Conservation (phyloP, 2,797 vertebrate species). For the Danio aesculapii region DNA sequence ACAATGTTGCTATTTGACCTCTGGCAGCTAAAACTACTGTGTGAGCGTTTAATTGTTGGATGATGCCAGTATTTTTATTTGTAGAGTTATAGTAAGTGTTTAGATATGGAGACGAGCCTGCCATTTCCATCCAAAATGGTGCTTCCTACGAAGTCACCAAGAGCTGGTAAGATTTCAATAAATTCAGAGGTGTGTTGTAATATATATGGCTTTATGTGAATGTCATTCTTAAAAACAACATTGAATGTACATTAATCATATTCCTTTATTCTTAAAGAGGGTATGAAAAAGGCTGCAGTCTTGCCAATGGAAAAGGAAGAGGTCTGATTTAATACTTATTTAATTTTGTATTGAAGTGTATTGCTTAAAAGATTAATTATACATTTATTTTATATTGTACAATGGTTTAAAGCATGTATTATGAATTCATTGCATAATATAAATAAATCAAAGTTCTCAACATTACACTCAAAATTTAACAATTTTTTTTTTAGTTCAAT, state of each 20-base stretch:
- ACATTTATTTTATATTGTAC: background rate
- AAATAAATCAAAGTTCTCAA: constrained; percentile 32
- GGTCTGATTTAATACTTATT: constrained; percentile 55
- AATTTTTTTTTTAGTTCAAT: too few species aligned
- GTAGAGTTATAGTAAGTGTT: constrained; percentile 76
- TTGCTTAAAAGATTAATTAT: background rate
- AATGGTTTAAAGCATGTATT: background rate
- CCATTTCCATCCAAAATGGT: constrained; percentile 69
- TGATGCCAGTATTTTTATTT: constrained; percentile 31
- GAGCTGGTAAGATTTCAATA: constrained; percentile 76
- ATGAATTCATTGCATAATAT: constrained; percentile 6
- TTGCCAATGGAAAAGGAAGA: constrained; percentile 74
- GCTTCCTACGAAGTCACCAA: constrained; percentile 70
- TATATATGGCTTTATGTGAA: background rate
- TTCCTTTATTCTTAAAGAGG: constrained; percentile 59
- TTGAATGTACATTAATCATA: constrained; percentile 26
- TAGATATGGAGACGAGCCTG: constrained; percentile 76
- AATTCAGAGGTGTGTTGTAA: background rate
- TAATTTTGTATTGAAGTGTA: background rate
- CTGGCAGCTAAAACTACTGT: background rate
- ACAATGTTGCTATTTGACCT: background rate
- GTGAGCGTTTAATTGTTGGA: background rate
- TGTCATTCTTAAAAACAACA: background rate
- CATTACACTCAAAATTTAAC: too few species aligned
- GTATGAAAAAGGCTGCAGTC: constrained; percentile 69